Percentiles rank a stretch among this genome's conserved stretches.
These are phyloP conservation scores for Gambusia holbrooki DNA, from an alignment of 2,113 vertebrate species.

Conservation along the genomic window DNA sequence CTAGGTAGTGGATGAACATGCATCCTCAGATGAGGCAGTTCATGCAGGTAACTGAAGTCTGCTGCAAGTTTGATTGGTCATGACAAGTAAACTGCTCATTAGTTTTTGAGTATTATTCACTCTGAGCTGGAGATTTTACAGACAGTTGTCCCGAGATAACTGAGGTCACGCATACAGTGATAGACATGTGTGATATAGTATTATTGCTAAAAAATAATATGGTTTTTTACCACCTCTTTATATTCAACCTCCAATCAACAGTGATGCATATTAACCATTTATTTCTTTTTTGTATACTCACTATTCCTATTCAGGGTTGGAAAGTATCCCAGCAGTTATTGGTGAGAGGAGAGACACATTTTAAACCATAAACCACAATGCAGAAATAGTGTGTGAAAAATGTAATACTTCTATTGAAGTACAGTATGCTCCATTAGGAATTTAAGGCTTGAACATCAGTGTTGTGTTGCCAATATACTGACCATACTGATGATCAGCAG, in stretches of 20 bases:
- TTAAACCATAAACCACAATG: too few species aligned
- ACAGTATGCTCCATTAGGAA: too few species aligned
- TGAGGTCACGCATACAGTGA: neutral
- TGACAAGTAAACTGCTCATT: neutral
- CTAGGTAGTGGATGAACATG: neutral
- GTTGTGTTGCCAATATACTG: too few species aligned
- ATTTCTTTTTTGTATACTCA: neutral
- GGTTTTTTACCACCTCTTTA: neutral
- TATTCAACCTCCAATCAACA: neutral
- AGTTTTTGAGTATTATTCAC: constrained; percentile 3
- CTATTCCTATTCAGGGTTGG: neutral
- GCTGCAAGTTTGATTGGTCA: neutral
- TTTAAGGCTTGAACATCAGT: too few species aligned
- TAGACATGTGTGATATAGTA: neutral
- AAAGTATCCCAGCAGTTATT: too few species aligned
- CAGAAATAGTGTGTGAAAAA: too few species aligned
- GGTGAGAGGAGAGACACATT: too few species aligned
- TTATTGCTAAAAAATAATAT: neutral
- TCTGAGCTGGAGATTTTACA: neutral
- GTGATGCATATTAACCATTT: neutral
- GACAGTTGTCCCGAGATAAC: too few species aligned
- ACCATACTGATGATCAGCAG: too few species aligned
- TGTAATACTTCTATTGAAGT: too few species aligned
- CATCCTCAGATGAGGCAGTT: neutral
- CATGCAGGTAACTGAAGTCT: neutral